Evolutionary conservation across 2,888 invertebrate genomes (phyloP).

Genomic region (Scelioninae gen. 2): DNA sequence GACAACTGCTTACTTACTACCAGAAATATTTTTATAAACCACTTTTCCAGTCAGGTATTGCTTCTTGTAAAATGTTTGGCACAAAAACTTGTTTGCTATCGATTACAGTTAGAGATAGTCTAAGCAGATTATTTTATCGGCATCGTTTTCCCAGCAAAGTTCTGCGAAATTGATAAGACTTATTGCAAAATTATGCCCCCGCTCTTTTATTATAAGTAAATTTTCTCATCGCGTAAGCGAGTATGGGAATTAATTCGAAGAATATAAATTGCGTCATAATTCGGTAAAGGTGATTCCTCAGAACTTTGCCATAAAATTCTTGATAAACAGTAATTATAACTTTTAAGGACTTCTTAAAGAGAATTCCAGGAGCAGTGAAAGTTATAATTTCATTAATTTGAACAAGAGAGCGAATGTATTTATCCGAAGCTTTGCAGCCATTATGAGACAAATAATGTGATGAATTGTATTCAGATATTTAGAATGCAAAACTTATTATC

Average conservation of each 20-base stretch:
- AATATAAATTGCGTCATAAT: conserved; percentile 33
- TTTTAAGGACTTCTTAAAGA: conserved; percentile 45
- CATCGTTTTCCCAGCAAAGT: conserved; percentile 16
- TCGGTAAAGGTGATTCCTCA: conserved; percentile 16
- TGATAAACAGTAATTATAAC: conserved; percentile 51
- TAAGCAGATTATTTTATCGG: conserved; percentile 20
- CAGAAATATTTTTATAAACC: conserved; percentile 7
- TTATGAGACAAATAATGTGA: conserved; percentile 36
- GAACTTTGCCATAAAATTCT: conserved; percentile 29
- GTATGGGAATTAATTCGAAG: conserved; percentile 28
- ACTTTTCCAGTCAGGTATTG: conserved; percentile 1
- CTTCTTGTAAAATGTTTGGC: conserved; percentile 7
- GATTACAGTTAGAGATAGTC: conserved; percentile 22
- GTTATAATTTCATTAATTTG: conserved; percentile 50
- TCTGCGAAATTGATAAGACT: conserved; percentile 30
- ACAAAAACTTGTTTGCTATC: conserved; percentile 7
- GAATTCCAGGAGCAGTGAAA: conserved; percentile 34
- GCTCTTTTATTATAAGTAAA: conserved; percentile 24
- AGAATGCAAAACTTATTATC: conserved; percentile 25
- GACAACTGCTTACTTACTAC: background rate
- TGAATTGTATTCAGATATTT: conserved; percentile 28
- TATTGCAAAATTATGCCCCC: conserved; percentile 24
- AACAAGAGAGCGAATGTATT: conserved; percentile 35
- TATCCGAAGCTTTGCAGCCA: conserved; percentile 32
- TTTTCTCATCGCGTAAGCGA: conserved; percentile 16